Evolutionary conservation across 1,140 invertebrate species (phyloP).

Genomic region (Gyrodactylus salaris): DNA sequence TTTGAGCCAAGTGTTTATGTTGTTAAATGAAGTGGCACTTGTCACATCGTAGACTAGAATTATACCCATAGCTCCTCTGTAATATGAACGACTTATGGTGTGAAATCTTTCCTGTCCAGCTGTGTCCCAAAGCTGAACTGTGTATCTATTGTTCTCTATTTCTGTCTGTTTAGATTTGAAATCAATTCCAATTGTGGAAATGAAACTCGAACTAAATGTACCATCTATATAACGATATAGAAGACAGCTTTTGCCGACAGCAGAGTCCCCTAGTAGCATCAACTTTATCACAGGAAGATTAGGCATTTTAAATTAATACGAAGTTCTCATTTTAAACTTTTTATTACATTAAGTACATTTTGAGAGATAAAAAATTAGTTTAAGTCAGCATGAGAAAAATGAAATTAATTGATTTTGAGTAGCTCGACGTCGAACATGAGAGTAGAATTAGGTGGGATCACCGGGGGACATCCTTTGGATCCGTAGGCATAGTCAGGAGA

Average conservation of each 20-base stretch:
- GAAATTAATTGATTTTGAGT: slow-evolving; percentile 14
- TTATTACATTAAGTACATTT: too few species aligned
- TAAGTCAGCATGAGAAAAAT: neutral
- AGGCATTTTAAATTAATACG: too few species aligned
- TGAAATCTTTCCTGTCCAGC: slow-evolving; percentile 31
- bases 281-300: slow-evolving; percentile 96
- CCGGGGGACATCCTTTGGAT: slow-evolving; percentile 38
- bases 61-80: slow-evolving; percentile 25
- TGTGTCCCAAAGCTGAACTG: slow-evolving; percentile 23
- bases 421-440: slow-evolving; percentile 46
- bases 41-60: slow-evolving; percentile 9
- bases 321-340: too few species aligned
- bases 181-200: slow-evolving; percentile 94
- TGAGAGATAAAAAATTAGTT: too few species aligned
- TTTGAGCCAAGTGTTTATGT: slow-evolving; percentile 7
- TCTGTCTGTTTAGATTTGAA: slow-evolving; percentile 99
- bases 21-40: slow-evolving; percentile 6
- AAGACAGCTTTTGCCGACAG: slow-evolving; percentile 93
- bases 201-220: slow-evolving; percentile 93
- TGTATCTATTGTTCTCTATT: slow-evolving; percentile 65
- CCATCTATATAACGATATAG: slow-evolving; percentile 95
- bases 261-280: slow-evolving; percentile 89
- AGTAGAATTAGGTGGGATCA: slow-evolving; percentile 56
- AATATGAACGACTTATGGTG: slow-evolving; percentile 32
- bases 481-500: slow-evolving; percentile 67